Evolutionary conservation across 1,140 invertebrate genomes (phyloP).

Genomic region (Pogonus chalceus): DNA sequence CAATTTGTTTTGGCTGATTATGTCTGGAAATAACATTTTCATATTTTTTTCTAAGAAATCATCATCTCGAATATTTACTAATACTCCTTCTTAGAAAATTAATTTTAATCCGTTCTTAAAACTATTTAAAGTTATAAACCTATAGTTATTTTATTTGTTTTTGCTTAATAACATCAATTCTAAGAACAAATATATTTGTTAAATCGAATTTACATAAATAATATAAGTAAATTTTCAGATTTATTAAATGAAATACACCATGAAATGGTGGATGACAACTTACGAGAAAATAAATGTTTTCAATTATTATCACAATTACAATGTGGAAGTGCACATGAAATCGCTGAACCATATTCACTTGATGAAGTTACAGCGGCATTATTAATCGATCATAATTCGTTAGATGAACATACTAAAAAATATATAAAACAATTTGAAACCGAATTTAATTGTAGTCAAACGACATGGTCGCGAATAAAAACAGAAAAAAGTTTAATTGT

Average conservation of each 20-base stretch:
- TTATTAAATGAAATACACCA: slow-evolving; percentile 23
- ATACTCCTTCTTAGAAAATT: too few species aligned
- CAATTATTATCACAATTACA: slow-evolving; percentile 16
- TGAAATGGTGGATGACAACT: slow-evolving; percentile 23
- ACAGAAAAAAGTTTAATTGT: slow-evolving; percentile 53
- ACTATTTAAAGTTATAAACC: too few species aligned
- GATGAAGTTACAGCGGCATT: slow-evolving; percentile 32
- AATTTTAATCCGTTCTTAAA: too few species aligned
- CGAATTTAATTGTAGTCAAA: slow-evolving; percentile 55
- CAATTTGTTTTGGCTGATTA: too few species aligned
- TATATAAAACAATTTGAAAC: slow-evolving; percentile 44
- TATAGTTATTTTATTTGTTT: too few species aligned
- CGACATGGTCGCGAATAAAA: slow-evolving; percentile 55
- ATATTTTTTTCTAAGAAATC: too few species aligned
- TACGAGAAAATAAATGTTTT: slow-evolving; percentile 30
- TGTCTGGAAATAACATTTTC: too few species aligned
- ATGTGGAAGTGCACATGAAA: neutral
- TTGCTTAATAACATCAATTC: too few species aligned
- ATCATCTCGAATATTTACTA: too few species aligned
- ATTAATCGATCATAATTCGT: slow-evolving; percentile 39
- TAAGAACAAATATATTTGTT: too few species aligned
- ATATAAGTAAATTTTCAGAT: slow-evolving; percentile 19
- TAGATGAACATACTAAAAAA: slow-evolving; percentile 41
- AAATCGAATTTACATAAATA: too few species aligned
- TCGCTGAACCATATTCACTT: neutral